Evolutionary conservation across 1,140 invertebrate genomes (phyloP).

Genomic region (Hycleus phaleratus): DNA sequence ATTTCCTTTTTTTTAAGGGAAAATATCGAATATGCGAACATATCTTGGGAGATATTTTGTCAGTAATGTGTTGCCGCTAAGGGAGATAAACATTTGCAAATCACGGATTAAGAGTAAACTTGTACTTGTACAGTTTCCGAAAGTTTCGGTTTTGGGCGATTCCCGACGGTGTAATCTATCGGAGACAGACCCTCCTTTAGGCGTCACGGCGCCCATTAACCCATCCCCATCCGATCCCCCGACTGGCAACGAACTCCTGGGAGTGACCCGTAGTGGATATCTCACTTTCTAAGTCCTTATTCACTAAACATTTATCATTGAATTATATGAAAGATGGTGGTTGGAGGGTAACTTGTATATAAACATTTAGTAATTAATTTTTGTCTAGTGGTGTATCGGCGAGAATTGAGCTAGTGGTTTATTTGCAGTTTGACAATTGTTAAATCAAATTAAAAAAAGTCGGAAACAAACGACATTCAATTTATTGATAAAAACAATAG

Average conservation of each 20-base stretch:
- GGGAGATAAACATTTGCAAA: conserved; percentile 33
- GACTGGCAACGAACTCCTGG: conserved; percentile 12
- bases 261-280: conserved; percentile 18
- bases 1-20: too few species aligned
- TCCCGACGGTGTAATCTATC: conserved; percentile 38
- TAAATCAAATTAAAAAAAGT: conserved; percentile 4
- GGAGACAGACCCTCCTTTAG: conserved; percentile 21
- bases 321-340: too few species aligned
- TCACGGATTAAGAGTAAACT: conserved; percentile 32
- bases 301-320: too few species aligned
- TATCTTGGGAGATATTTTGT: background rate
- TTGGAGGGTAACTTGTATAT: too few species aligned
- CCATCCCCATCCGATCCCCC: background rate
- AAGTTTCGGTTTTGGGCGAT: conserved; percentile 3
- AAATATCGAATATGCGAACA: too few species aligned
- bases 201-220: conserved; percentile 29
- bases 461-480: conserved; percentile 9
- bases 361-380: too few species aligned
- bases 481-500: conserved; percentile 16
- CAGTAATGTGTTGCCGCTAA: conserved; percentile 10
- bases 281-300: too few species aligned
- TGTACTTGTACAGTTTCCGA: conserved; percentile 26
- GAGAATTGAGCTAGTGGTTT: too few species aligned
- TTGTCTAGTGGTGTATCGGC: too few species aligned
- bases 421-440: background rate